phyloP scores from a whole-genome alignment of 2,113 vertebrate species.

The Toxotes chatareus region DNA sequence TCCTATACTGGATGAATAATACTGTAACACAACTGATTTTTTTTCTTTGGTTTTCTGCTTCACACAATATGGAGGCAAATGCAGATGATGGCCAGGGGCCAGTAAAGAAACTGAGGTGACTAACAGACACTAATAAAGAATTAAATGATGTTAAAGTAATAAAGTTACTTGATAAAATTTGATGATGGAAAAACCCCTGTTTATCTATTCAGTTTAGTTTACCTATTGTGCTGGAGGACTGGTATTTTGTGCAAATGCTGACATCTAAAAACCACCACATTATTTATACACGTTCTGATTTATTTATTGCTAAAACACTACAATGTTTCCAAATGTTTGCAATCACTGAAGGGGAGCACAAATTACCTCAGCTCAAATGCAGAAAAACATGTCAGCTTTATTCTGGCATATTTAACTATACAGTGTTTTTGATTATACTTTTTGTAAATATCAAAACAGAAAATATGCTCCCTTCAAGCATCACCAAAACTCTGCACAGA shows the following conservation, averaged over 20 bases:
- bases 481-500: neutral
- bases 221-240: neutral
- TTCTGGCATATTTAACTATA: constrained; percentile 21
- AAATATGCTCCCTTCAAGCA: neutral
- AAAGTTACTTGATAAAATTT: no score
- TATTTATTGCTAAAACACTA: neutral
- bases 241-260: neutral
- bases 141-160: no score
- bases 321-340: constrained; percentile 15
- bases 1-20: neutral
- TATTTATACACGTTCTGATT: constrained; percentile 6
- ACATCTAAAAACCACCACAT: neutral
- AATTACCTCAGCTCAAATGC: constrained; percentile 19
- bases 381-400: constrained; percentile 22
- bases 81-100: neutral
- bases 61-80: neutral
- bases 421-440: no score
- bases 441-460: constrained; percentile 15
- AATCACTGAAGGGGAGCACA: constrained; percentile 17
- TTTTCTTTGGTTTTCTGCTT: neutral
- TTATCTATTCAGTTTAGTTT: neutral
- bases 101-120: neutral
- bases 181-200: no score
- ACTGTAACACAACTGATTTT: no score
- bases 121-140: neutral